These are phyloP conservation scores for Galeopsomyia nigrocyanea DNA, from an alignment of 2,888 invertebrate genomes.

Conservation along the genomic window DNA sequence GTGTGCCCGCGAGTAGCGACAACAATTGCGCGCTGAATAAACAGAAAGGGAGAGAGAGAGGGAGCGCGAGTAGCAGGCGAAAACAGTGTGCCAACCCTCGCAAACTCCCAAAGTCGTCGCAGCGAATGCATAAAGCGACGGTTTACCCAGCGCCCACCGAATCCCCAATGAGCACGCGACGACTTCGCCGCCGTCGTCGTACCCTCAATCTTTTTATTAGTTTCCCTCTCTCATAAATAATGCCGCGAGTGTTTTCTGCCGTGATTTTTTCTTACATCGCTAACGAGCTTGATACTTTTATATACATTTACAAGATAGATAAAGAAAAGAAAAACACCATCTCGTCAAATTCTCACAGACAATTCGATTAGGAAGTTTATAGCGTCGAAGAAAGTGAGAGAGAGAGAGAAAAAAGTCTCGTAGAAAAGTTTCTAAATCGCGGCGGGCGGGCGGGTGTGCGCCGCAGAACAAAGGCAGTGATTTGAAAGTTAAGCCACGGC, in stretches of 20 bases:
- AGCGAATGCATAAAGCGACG: constrained; percentile 35
- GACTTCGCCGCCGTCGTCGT: not conserved
- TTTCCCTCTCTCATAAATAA: not conserved
- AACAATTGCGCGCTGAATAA: no score
- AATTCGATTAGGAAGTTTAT: no score
- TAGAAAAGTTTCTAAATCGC: constrained; percentile 7
- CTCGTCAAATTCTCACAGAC: no score
- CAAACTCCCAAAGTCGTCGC: not conserved
- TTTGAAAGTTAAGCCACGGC: constrained; percentile 46
- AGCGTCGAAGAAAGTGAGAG: not conserved
- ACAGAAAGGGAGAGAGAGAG: not conserved
- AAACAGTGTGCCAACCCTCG: constrained; percentile 2
- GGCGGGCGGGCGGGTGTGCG: no score
- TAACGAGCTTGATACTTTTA: no score
- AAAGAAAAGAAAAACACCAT: no score
- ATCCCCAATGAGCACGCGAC: constrained; percentile 26
- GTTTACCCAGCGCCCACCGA: constrained; percentile 35
- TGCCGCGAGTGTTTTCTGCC: not conserved
- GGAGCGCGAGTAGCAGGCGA: not conserved
- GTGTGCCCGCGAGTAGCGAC: not conserved
- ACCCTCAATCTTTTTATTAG: no score
- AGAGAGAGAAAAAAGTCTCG: constrained; percentile 11
- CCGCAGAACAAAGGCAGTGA: constrained; percentile 33
- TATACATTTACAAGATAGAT: no score
- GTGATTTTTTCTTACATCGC: not conserved